Percentiles rank a stretch among this genome's conserved stretches.
Conservation (phyloP, 1,140 invertebrate genomes). For the Stegodyphus mimosarum region DNA sequence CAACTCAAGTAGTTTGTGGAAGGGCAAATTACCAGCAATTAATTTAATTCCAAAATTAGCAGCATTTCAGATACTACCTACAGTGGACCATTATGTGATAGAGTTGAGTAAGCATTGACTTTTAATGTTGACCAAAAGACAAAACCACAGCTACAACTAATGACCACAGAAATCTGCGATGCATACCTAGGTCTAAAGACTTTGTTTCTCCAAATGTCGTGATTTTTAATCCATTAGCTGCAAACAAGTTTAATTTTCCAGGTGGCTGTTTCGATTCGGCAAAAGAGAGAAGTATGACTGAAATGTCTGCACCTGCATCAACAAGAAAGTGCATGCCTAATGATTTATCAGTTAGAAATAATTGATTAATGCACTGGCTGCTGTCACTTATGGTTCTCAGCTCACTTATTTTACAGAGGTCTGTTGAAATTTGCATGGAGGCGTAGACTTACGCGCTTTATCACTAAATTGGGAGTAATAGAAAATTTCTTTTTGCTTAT, state of each 20-base stretch:
- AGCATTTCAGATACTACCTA: background rate
- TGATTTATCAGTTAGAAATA: background rate
- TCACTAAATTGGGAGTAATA: background rate
- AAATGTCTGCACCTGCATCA: background rate
- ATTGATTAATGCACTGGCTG: background rate
- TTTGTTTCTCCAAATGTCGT: slow-evolving; percentile 2
- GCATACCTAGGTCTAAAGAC: background rate
- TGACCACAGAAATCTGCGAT: background rate
- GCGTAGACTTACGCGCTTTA: background rate
- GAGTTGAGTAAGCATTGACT: background rate
- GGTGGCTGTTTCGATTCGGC: background rate
- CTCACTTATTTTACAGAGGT: background rate
- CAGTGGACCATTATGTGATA: background rate
- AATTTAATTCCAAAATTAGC: background rate
- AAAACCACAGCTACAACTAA: background rate
- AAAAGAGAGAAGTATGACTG: background rate
- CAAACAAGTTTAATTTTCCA: background rate
- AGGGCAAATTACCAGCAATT: background rate
- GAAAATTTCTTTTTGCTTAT: background rate
- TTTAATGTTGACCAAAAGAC: slow-evolving; percentile 9
- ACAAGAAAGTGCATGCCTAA: background rate
- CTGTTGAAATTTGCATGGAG: background rate
- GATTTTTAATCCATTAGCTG: background rate
- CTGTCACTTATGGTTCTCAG: background rate
- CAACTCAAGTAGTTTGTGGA: background rate